Evolutionary conservation across 2,113 vertebrate species (phyloP).

Genomic region (Mesitornis unicolor): DNA sequence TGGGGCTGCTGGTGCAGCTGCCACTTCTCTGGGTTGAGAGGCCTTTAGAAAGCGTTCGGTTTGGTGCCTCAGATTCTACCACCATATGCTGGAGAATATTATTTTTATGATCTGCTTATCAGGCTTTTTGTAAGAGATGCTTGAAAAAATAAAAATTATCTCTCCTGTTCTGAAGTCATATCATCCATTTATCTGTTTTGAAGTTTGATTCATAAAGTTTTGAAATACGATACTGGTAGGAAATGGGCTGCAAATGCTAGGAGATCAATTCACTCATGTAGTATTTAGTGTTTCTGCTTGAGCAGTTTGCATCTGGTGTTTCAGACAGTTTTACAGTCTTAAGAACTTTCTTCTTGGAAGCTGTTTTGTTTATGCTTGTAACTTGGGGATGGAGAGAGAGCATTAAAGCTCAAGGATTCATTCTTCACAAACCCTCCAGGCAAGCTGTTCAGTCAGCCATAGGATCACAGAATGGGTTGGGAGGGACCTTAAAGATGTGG

Average conservation of each 20-base stretch:
- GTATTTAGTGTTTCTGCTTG: not conserved
- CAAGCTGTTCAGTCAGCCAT: too few relatives aligned
- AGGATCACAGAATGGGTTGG: too few relatives aligned
- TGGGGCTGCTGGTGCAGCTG: not conserved
- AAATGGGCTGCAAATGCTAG: not conserved
- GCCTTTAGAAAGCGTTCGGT: not conserved
- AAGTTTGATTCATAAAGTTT: not conserved
- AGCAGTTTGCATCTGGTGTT: not conserved
- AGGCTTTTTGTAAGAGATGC: not conserved
- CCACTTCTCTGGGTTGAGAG: not conserved
- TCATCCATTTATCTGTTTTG: not conserved
- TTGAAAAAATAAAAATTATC: not conserved
- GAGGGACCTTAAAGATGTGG: too few relatives aligned
- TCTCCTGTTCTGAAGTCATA: not conserved
- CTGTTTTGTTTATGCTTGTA: not conserved
- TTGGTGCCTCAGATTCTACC: not conserved
- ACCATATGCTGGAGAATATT: not conserved
- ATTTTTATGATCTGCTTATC: not conserved
- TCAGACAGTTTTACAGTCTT: not conserved
- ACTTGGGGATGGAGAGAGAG: not conserved
- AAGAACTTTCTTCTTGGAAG: not conserved
- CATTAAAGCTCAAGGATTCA: not conserved
- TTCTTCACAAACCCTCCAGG: not conserved
- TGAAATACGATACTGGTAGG: not conserved
- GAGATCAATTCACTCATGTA: not conserved